A percentile compares a stretch with the other conserved stretches of the same genome.
Evolutionary conservation across 2,797 vertebrate genomes (phyloP).

Genomic region (Malacoraja senta): DNA sequence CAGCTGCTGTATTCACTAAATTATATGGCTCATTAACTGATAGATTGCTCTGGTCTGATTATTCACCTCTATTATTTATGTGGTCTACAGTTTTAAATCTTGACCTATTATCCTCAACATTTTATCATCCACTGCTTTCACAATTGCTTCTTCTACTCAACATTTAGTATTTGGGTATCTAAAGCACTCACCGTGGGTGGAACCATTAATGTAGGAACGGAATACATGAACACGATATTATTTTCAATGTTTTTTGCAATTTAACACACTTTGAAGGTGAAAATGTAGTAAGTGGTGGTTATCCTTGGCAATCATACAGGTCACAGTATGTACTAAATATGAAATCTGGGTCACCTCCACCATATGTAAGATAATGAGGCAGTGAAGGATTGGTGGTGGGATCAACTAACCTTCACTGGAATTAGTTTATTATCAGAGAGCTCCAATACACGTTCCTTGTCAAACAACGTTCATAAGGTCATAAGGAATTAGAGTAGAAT

Average conservation of each 20-base stretch:
- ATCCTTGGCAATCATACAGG: not conserved
- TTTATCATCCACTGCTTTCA: not conserved
- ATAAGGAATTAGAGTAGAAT: too few relatives aligned
- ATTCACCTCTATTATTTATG: constrained; percentile 4
- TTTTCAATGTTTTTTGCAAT: not conserved
- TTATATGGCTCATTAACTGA: not conserved
- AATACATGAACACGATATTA: not conserved
- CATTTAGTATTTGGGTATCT: not conserved
- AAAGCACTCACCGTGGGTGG: not conserved
- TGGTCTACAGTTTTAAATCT: not conserved
- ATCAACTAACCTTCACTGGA: not conserved
- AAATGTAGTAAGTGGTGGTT: not conserved
- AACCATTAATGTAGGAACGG: not conserved
- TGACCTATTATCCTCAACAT: not conserved
- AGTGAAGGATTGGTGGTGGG: not conserved
- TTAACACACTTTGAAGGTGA: not conserved
- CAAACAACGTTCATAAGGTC: not conserved
- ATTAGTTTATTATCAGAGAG: not conserved
- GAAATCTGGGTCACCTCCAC: not conserved
- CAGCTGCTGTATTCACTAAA: not conserved
- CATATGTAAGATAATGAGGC: not conserved
- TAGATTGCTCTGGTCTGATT: not conserved
- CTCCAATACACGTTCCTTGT: not conserved
- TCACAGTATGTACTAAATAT: not conserved
- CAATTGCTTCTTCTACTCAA: too few relatives aligned